phyloP scores from a whole-genome alignment of 53 echinoderm and acorn worm species.

The Holothuria scabra region DNA sequence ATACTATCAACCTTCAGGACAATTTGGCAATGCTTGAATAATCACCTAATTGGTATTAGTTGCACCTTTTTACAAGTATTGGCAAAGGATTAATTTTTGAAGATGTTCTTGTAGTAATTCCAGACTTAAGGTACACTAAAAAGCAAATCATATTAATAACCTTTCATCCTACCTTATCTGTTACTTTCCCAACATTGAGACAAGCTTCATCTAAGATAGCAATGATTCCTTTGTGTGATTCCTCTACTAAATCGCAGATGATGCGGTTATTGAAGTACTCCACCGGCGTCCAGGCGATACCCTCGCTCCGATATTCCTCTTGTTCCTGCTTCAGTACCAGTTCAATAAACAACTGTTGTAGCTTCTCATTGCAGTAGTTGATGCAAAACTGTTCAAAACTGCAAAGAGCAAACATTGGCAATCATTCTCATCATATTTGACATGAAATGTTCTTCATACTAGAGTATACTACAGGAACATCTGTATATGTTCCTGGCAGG shows the following conservation, averaged over 20 bases:
- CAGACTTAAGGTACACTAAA: too few species aligned
- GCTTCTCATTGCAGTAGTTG: constrained; percentile 99
- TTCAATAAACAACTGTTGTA: constrained; percentile 96
- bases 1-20: too few species aligned
- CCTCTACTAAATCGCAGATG: constrained; percentile 97
- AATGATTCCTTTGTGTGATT: constrained; percentile 90
- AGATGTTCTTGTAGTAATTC: too few species aligned
- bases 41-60: too few species aligned
- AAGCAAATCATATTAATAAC: too few species aligned
- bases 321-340: constrained; percentile 97
- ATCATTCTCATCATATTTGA: not conserved
- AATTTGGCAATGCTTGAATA: too few species aligned
- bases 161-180: constrained; percentile 70
- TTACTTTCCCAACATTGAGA: constrained; percentile 94
- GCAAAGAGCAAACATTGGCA: not conserved
- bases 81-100: too few species aligned
- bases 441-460: not conserved
- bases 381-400: constrained; percentile 99
- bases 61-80: too few species aligned
- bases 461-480: too few species aligned
- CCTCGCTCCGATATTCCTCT: constrained; percentile 94
- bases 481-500: too few species aligned
- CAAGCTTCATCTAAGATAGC: constrained; percentile 92
- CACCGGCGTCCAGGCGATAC: constrained; percentile 89
- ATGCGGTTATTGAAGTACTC: constrained; percentile 98